Conservation (phyloP, 2,888 invertebrate species). For the Thera britannica region DNA sequence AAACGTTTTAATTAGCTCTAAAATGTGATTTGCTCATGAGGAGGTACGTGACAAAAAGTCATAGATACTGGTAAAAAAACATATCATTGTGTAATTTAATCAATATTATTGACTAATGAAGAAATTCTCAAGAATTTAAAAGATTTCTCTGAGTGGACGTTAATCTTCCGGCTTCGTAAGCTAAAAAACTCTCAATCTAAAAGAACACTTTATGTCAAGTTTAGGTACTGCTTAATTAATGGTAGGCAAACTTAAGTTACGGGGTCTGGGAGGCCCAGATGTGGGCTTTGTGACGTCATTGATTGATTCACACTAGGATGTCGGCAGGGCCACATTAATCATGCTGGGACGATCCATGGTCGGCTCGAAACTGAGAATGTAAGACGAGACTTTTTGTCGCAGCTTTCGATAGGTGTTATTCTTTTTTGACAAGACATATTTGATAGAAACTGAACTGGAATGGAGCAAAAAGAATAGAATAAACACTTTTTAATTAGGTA, state of each 20-base stretch:
- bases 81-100: too few species aligned
- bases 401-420: neutral
- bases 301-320: conserved; percentile 62
- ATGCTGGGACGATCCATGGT: conserved; percentile 48
- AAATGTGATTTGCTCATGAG: too few species aligned
- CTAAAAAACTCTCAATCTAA: conserved; percentile 25
- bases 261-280: conserved; percentile 51
- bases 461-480: too few species aligned
- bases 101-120: too few species aligned
- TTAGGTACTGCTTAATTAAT: conserved; percentile 45
- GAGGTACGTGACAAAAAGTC: too few species aligned
- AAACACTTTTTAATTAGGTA: too few species aligned
- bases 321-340: conserved; percentile 59
- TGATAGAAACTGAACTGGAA: too few species aligned
- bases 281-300: conserved; percentile 56
- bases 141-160: conserved; percentile 1
- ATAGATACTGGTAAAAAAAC: too few species aligned
- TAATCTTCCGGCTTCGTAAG: conserved; percentile 23
- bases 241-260: conserved; percentile 48
- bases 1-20: too few species aligned
- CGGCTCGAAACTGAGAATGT: conserved; percentile 11
- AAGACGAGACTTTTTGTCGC: conserved; percentile 24
- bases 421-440: too few species aligned
- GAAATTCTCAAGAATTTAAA: neutral
- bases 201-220: conserved; percentile 39